A percentile compares a stretch with the other conserved stretches of the same genome.
Evolutionary conservation across 1,140 invertebrate species (phyloP).

Genomic region (Oncopeltus fasciatus): DNA sequence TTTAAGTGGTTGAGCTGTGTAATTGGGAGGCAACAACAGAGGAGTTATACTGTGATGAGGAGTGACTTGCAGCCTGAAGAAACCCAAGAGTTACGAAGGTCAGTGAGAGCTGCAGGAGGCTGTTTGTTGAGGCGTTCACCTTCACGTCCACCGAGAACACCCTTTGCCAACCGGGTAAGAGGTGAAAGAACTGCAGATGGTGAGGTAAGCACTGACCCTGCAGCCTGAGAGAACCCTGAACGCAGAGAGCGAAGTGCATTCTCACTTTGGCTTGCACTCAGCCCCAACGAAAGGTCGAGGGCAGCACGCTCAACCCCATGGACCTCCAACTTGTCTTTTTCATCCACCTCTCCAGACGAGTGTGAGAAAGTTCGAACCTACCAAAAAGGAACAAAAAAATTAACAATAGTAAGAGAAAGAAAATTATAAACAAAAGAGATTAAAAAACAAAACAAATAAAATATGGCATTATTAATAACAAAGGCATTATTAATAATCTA

Average conservation of each 20-base stretch:
- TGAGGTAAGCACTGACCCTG: slow-evolving; percentile 36
- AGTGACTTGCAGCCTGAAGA: not conserved
- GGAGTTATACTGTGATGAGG: not conserved
- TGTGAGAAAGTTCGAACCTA: slow-evolving; percentile 32
- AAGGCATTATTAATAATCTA: no score
- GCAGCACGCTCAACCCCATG: not conserved
- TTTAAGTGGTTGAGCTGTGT: no score
- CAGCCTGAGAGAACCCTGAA: slow-evolving; percentile 31
- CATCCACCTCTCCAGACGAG: slow-evolving; percentile 46
- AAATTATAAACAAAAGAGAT: no score
- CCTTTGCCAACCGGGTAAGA: slow-evolving; percentile 65
- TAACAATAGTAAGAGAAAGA: no score
- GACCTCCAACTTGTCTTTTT: slow-evolving; percentile 24
- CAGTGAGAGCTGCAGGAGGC: not conserved
- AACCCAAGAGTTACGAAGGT: not conserved
- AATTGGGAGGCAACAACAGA: no score
- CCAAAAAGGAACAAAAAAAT: no score
- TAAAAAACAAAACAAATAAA: no score
- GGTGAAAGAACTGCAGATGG: slow-evolving; percentile 56
- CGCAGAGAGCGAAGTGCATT: slow-evolving; percentile 54
- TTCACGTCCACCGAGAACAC: slow-evolving; percentile 36
- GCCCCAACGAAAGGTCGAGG: slow-evolving; percentile 31
- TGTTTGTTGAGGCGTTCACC: not conserved
- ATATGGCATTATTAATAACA: no score
- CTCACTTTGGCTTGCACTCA: slow-evolving; percentile 63